Percentiles rank a stretch among this genome's conserved stretches.
phyloP scores from a whole-genome alignment of 2,888 invertebrate species.

The Stenoptilia bipunctidactyla region DNA sequence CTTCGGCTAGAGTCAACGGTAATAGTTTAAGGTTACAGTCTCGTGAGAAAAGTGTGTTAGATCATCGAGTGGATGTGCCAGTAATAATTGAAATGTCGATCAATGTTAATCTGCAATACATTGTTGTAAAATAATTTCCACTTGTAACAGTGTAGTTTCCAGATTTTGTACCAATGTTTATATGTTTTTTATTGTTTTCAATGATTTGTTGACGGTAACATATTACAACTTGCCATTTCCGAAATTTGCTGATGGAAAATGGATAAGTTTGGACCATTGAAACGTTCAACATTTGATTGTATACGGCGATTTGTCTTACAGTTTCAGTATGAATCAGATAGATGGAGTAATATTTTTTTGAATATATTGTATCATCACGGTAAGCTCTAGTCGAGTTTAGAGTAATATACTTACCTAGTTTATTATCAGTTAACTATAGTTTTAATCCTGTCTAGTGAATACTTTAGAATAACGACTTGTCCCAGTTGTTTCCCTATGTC shows the following conservation, averaged over 20 bases:
- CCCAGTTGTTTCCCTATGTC: slow-evolving; percentile 34
- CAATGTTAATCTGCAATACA: slow-evolving; percentile 7
- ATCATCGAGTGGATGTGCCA: slow-evolving; percentile 34
- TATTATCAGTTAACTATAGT: slow-evolving; percentile 6
- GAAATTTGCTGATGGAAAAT: no score
- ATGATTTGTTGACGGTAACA: background rate
- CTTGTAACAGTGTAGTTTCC: slow-evolving; percentile 7
- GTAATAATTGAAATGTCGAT: slow-evolving; percentile 17
- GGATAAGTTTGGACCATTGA: no score
- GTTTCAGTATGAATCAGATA: background rate
- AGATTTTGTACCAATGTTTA: background rate
- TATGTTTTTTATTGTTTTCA: background rate
- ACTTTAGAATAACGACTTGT: slow-evolving; percentile 28
- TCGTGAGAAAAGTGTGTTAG: slow-evolving; percentile 51
- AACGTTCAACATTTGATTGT: background rate
- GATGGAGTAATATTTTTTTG: background rate
- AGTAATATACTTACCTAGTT: background rate
- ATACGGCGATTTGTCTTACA: background rate
- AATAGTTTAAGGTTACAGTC: slow-evolving; percentile 64
- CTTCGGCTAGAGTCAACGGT: slow-evolving; percentile 24
- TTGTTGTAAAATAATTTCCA: slow-evolving; percentile 25
- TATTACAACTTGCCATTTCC: background rate
- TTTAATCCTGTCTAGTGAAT: slow-evolving; percentile 17
- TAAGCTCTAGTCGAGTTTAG: background rate
- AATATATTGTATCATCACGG: background rate